A percentile compares a stretch with the other conserved stretches of the same genome.
Conservation (phyloP, 2,888 invertebrate species). For the Mythimna ferrago region DNA sequence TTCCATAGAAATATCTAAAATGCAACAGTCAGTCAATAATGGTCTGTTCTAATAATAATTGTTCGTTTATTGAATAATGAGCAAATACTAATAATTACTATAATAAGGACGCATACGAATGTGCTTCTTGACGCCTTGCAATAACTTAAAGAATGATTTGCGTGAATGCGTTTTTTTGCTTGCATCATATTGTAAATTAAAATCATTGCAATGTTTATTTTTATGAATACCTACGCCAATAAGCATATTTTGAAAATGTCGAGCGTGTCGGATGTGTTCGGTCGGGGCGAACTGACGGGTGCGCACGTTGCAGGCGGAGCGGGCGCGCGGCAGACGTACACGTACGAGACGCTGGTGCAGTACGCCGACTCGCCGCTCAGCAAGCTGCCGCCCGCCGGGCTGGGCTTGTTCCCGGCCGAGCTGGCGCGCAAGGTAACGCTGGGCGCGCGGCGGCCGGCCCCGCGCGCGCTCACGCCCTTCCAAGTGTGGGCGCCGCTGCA, state of each 20-base stretch:
- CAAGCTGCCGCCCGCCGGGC: slow-evolving; percentile 88
- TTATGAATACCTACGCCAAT: too few species aligned
- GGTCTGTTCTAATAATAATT: slow-evolving; percentile 47
- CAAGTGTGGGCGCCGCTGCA: slow-evolving; percentile 78
- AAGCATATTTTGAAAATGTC: neutral
- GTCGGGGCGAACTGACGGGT: too few species aligned
- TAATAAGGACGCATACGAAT: slow-evolving; percentile 30
- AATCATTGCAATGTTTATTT: too few species aligned
- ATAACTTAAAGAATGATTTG: slow-evolving; percentile 20
- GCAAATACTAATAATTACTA: slow-evolving; percentile 44
- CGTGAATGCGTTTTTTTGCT: slow-evolving; percentile 29
- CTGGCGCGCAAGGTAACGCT: slow-evolving; percentile 89
- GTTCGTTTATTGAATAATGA: slow-evolving; percentile 50
- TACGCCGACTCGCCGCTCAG: slow-evolving; percentile 90
- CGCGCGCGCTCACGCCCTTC: slow-evolving; percentile 66
- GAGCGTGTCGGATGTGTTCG: neutral
- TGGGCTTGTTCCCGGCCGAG: slow-evolving; percentile 87
- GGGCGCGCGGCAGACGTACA: slow-evolving; percentile 85
- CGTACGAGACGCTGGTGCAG: slow-evolving; percentile 90
- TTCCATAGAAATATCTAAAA: slow-evolving; percentile 56
- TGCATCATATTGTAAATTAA: slow-evolving; percentile 5
- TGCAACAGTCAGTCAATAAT: slow-evolving; percentile 85
- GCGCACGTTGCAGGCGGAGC: slow-evolving; percentile 70
- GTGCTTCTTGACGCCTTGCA: slow-evolving; percentile 41
- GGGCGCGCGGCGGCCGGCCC: slow-evolving; percentile 66